Percentiles rank a stretch among this genome's conserved stretches.
These are phyloP conservation scores for Leguminivora glycinivorella DNA, from an alignment of 1,140 invertebrate species.

Conservation along the genomic window DNA sequence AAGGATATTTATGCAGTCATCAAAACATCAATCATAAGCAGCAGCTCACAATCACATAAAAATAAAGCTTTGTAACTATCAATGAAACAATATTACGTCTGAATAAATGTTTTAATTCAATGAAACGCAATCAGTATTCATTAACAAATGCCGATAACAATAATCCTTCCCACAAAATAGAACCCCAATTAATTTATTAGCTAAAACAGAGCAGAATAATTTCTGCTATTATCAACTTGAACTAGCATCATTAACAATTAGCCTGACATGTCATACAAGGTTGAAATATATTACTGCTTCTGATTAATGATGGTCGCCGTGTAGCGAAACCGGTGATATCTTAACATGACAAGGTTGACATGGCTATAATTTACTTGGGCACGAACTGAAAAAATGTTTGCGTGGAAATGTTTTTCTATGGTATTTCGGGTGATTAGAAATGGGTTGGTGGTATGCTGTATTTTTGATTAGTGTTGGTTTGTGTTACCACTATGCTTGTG, in stretches of 20 bases:
- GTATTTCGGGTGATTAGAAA: too few relatives aligned
- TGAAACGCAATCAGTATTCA: neutral
- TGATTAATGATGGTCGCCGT: constrained; percentile 13
- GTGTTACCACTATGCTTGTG: too few relatives aligned
- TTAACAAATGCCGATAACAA: neutral
- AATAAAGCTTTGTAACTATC: too few relatives aligned
- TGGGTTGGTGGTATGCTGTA: too few relatives aligned
- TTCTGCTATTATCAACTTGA: constrained; percentile 8
- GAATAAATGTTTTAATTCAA: neutral
- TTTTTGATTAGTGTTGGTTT: too few relatives aligned
- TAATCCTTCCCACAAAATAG: neutral
- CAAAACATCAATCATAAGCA: too few relatives aligned
- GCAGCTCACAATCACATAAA: too few relatives aligned
- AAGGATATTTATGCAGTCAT: too few relatives aligned
- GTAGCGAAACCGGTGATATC: constrained; percentile 4
- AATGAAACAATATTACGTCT: too few relatives aligned
- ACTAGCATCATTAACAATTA: constrained; percentile 26
- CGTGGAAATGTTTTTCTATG: neutral
- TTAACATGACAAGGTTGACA: neutral
- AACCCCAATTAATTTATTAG: neutral
- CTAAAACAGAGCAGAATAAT: neutral
- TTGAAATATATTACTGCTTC: constrained; percentile 16
- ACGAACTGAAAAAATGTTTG: neutral
- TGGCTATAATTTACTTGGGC: neutral
- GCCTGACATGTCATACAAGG: constrained; percentile 18